These are phyloP conservation scores for Anisognathus igniventris DNA, from an alignment of 2,797 vertebrate species.

Conservation along the genomic window DNA sequence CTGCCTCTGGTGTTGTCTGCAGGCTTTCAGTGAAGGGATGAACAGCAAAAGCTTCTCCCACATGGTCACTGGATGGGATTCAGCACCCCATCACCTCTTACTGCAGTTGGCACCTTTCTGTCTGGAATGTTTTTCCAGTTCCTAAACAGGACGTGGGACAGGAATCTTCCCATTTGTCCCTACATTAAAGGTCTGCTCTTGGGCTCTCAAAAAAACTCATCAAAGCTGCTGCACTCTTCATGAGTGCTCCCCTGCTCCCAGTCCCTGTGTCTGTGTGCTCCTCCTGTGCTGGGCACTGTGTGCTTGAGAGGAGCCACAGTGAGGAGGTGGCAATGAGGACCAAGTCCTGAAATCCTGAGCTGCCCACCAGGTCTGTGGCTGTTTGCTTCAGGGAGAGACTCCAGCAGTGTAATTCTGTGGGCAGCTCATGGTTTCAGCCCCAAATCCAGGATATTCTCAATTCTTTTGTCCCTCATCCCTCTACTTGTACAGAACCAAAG, in stretches of 20 bases:
- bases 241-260: background rate
- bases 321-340: background rate
- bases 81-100: background rate
- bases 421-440: background rate
- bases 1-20: background rate
- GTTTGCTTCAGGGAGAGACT: background rate
- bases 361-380: background rate
- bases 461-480: background rate
- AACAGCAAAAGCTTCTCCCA: background rate
- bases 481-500: background rate
- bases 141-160: background rate
- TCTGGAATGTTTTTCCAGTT: background rate
- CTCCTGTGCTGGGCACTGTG: background rate
- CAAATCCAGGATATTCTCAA: background rate
- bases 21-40: background rate
- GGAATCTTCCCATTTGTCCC: background rate
- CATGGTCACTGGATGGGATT: background rate
- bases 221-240: background rate
- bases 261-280: background rate
- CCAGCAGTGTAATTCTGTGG: background rate
- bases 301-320: accelerated
- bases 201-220: background rate
- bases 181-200: accelerated
- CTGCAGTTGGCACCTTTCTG: background rate
- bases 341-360: background rate